phyloP scores from a whole-genome alignment of 2,113 vertebrate genomes.

The Empidonax alnorum region DNA sequence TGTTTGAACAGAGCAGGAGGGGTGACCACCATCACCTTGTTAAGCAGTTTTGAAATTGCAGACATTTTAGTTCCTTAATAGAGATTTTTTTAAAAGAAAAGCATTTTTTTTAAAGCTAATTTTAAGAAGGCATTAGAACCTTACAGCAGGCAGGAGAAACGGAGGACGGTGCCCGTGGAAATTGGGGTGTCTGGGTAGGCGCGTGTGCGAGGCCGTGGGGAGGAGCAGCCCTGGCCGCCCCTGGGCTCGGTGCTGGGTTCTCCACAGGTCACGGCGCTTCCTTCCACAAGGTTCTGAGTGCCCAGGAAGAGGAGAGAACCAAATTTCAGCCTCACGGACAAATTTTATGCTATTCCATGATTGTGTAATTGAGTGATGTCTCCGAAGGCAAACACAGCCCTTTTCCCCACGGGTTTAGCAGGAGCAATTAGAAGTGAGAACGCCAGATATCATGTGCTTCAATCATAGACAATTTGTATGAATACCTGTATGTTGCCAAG shows the following conservation, averaged over 20 bases:
- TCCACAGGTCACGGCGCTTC: not conserved
- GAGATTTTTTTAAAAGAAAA: not conserved
- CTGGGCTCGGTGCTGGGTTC: not conserved
- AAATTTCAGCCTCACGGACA: not conserved
- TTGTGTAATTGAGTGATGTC: not conserved
- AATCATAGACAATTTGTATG: conserved; percentile 69
- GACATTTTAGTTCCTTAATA: not conserved
- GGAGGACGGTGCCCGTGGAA: not conserved
- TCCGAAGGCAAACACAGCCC: not conserved
- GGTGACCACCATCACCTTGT: not conserved
- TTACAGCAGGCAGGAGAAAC: not conserved
- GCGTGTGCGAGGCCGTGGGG: rapidly evolving
- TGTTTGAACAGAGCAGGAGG: not conserved
- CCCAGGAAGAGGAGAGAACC: not conserved
- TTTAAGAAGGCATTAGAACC: not conserved
- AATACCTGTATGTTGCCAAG: conserved; percentile 79
- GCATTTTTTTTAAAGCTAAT: not conserved
- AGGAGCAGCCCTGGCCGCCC: not conserved
- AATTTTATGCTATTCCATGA: not conserved
- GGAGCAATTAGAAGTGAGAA: conserved; percentile 57
- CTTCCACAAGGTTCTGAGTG: not conserved
- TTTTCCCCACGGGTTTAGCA: conserved; percentile 38
- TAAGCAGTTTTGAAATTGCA: not conserved
- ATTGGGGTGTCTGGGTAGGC: not conserved
- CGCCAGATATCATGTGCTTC: conserved; percentile 62